Evolutionary conservation across 2,113 vertebrate genomes (phyloP).

Genomic region (Hippocampus abdominalis): DNA sequence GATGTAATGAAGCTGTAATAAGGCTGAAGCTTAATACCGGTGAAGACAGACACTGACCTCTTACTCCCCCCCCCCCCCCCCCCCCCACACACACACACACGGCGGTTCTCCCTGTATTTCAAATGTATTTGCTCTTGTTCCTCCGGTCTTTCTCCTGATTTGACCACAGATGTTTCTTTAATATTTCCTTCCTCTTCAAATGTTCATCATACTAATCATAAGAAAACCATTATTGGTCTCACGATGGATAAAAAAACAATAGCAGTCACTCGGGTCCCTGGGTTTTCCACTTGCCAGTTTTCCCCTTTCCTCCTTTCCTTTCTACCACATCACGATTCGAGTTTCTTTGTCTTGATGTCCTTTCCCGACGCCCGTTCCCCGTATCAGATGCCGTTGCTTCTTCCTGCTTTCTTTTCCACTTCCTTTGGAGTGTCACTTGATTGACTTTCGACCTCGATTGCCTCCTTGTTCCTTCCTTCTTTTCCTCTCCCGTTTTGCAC

Average conservation of each 20-base stretch:
- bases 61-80: no score
- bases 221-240: no score
- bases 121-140: background rate
- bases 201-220: no score
- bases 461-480: conserved; percentile 1
- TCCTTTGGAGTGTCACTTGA: background rate
- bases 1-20: conserved; percentile 74
- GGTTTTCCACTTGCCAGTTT: background rate
- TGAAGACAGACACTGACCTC: conserved; percentile 67
- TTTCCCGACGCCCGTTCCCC: background rate
- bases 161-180: background rate
- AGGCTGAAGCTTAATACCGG: conserved; percentile 61
- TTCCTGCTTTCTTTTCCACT: conserved; percentile 4
- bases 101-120: background rate
- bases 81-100: no score
- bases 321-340: background rate
- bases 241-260: no score
- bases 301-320: background rate
- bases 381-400: background rate
- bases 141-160: background rate
- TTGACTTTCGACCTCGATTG: background rate
- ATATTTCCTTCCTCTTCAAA: conserved; percentile 2
- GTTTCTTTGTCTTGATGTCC: background rate
- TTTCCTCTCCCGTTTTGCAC: background rate
- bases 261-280: background rate